These are phyloP conservation scores for Patagioenas fasciata DNA, from an alignment of 2,113 vertebrate genomes.

Conservation along the genomic window DNA sequence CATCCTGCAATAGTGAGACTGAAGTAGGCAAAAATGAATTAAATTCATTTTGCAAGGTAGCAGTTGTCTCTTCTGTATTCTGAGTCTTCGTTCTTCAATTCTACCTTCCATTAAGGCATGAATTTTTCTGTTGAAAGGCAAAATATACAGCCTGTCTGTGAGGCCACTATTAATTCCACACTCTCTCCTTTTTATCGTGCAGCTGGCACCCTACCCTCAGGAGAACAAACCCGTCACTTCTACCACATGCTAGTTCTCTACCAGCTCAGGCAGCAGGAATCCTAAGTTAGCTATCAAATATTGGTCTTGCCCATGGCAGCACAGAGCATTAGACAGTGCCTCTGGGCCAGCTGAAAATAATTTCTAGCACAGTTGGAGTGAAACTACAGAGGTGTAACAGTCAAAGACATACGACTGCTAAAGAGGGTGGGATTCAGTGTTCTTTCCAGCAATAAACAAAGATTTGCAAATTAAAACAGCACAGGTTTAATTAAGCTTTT, in stretches of 20 bases:
- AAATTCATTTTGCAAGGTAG: neutral
- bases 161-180: slow-evolving; percentile 72
- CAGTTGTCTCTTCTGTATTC: neutral
- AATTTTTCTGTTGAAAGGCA: slow-evolving; percentile 47
- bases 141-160: slow-evolving; percentile 55
- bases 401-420: slow-evolving; percentile 30
- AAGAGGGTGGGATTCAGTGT: slow-evolving; percentile 14
- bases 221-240: slow-evolving; percentile 69
- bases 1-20: neutral
- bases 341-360: slow-evolving; percentile 65
- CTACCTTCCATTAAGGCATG: slow-evolving; percentile 30
- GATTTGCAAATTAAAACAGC: slow-evolving; percentile 16
- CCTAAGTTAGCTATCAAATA: slow-evolving; percentile 62
- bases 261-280: slow-evolving; percentile 64
- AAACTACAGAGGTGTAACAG: slow-evolving; percentile 48
- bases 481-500: neutral
- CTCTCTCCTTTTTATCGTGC: slow-evolving; percentile 65
- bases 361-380: slow-evolving; percentile 62
- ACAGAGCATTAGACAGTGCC: slow-evolving; percentile 33
- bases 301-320: slow-evolving; percentile 50
- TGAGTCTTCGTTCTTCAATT: neutral
- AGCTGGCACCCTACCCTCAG: slow-evolving; percentile 70
- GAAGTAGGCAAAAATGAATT: neutral
- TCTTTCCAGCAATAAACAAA: slow-evolving; percentile 46
- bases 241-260: slow-evolving; percentile 67